Evolutionary conservation across 2,888 invertebrate genomes (phyloP).

Genomic region (Taenaris catops): DNA sequence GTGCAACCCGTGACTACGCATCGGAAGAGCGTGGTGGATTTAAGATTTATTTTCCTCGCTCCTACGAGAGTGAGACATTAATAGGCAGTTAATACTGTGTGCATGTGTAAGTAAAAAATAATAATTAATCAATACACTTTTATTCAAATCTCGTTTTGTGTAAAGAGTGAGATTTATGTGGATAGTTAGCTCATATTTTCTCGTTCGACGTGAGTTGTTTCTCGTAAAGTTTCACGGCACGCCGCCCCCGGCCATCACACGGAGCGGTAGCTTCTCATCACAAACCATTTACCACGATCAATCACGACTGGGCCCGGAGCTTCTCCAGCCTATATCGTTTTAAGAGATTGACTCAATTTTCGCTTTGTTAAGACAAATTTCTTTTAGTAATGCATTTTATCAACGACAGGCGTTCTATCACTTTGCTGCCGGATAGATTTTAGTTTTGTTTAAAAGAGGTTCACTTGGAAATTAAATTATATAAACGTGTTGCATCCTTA

Average conservation of each 20-base stretch:
- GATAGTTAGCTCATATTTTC: constrained; percentile 10
- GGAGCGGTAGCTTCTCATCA: constrained; percentile 37
- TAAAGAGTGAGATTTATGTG: constrained; percentile 16
- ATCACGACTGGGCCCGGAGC: constrained; percentile 37
- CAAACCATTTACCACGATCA: constrained; percentile 63
- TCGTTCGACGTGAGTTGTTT: constrained; percentile 19
- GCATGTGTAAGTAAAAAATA: no score
- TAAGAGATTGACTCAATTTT: constrained; percentile 49
- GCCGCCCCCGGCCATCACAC: constrained; percentile 41
- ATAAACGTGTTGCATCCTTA: no score
- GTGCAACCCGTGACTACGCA: no score
- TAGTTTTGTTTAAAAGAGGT: background rate
- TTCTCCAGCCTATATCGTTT: constrained; percentile 46
- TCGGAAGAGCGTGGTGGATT: no score
- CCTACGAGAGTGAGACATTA: no score
- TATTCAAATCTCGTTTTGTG: no score
- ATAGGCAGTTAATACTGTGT: no score
- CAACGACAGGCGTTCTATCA: background rate
- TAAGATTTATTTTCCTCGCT: no score
- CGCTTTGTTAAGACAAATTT: constrained; percentile 21
- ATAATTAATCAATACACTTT: no score
- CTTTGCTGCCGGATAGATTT: background rate
- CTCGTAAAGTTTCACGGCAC: constrained; percentile 55
- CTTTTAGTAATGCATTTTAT: constrained; percentile 6
- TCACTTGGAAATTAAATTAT: no score